phyloP scores from a whole-genome alignment of 64 coral and sea anemone genomes.

The Stichodactyla helianthus region DNA sequence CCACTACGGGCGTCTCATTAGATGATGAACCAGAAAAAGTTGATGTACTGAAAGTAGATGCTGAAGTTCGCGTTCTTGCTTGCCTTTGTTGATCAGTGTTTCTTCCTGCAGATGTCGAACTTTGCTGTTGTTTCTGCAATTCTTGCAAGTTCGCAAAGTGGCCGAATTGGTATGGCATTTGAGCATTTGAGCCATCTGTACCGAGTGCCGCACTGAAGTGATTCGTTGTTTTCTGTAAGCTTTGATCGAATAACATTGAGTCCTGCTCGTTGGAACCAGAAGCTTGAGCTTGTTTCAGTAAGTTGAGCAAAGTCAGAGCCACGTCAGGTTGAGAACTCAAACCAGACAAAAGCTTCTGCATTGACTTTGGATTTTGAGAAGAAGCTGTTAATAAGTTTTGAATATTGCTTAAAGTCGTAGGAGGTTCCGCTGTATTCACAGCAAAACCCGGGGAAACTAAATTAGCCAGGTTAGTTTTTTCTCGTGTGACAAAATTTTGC shows the following conservation, averaged over 20 bases:
- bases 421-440: not conserved
- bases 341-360: conserved; percentile 39
- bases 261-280: conserved; percentile 4
- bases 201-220: conserved; percentile 13
- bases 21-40: not conserved
- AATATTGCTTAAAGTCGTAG: conserved; percentile 8
- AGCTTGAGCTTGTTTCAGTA: conserved; percentile 47
- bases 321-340: conserved; percentile 53
- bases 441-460: not conserved
- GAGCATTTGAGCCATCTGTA: not conserved
- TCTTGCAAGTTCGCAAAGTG: conserved; percentile 13
- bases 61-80: not conserved
- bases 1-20: not conserved
- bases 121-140: conserved; percentile 25
- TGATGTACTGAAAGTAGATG: not conserved
- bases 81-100: conserved; percentile 15
- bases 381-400: conserved; percentile 41
- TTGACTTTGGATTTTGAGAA: conserved; percentile 46
- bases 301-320: conserved; percentile 23
- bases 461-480: not conserved
- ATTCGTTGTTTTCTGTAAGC: conserved; percentile 6
- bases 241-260: conserved; percentile 7
- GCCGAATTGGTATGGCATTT: conserved; percentile 8
- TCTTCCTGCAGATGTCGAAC: not conserved
- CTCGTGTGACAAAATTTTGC: not conserved